Conservation (phyloP, 2,113 vertebrate genomes). For the Etheostoma spectabile region DNA sequence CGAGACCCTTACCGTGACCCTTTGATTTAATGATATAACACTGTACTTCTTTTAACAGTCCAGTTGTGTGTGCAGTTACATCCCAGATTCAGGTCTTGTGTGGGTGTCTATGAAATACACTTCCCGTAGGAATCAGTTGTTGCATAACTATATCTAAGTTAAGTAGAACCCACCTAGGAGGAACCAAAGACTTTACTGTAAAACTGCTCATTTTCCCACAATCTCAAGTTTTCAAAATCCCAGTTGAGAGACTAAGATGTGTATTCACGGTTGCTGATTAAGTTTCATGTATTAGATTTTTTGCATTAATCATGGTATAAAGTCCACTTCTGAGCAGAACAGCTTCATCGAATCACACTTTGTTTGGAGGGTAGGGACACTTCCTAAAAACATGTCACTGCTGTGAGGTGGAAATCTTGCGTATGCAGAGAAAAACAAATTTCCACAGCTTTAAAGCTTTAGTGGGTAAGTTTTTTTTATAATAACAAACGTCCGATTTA, state of each 20-base stretch:
- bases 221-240: slow-evolving; percentile 50
- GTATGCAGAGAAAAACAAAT: neutral
- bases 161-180: slow-evolving; percentile 69
- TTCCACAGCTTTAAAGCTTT: neutral
- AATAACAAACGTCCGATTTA: too few species aligned
- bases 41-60: slow-evolving; percentile 14
- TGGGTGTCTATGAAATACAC: slow-evolving; percentile 68
- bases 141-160: slow-evolving; percentile 82
- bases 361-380: slow-evolving; percentile 29
- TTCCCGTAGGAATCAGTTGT: slow-evolving; percentile 78
- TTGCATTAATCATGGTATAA: slow-evolving; percentile 50
- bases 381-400: neutral
- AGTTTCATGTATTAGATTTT: slow-evolving; percentile 44
- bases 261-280: slow-evolving; percentile 14
- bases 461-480: too few species aligned
- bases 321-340: slow-evolving; percentile 28
- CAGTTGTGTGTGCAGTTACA: slow-evolving; percentile 48
- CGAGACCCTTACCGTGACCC: slow-evolving; percentile 46
- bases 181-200: slow-evolving; percentile 57
- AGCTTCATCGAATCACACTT: slow-evolving; percentile 34
- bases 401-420: slow-evolving; percentile 5
- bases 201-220: slow-evolving; percentile 31
- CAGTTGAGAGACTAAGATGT: slow-evolving; percentile 44
- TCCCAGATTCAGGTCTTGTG: slow-evolving; percentile 66
- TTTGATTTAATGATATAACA: slow-evolving; percentile 31